phyloP scores from a whole-genome alignment of 2,113 vertebrate genomes.

The Eretmochelys imbricata region DNA sequence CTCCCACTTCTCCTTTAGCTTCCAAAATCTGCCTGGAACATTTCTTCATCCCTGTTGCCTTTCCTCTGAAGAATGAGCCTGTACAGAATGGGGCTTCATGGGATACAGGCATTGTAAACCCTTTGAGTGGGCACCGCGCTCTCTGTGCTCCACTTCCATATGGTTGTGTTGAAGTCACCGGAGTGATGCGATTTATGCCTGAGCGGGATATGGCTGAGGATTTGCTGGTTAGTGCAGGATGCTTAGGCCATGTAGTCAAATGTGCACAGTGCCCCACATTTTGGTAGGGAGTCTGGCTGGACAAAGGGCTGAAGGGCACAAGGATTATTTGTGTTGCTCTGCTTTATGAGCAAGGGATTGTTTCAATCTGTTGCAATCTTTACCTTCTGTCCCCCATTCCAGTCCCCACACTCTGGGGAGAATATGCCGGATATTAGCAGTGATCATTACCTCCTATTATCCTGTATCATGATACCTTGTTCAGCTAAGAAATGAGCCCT shows the following conservation, averaged over 20 bases:
- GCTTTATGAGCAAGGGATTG: not conserved
- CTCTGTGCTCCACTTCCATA: not conserved
- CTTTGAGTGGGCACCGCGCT: not conserved
- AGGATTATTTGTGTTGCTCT: not conserved
- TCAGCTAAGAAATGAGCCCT: not conserved
- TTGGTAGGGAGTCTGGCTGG: not conserved
- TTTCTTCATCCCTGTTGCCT: not conserved
- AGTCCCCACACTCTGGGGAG: not conserved
- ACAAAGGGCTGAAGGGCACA: not conserved
- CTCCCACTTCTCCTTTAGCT: not conserved
- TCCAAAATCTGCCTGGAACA: not conserved
- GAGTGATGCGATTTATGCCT: not conserved
- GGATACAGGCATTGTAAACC: no score
- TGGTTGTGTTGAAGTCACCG: not conserved
- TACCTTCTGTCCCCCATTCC: not conserved
- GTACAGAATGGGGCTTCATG: not conserved
- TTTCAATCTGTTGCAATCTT: not conserved
- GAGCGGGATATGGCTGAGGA: not conserved
- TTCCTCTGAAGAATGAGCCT: not conserved
- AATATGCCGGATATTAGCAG: not conserved
- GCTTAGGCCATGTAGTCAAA: accelerated
- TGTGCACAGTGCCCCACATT: not conserved
- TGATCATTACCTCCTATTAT: not conserved
- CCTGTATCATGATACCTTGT: not conserved
- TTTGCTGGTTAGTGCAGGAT: not conserved